Conservation (phyloP, 2,797 vertebrate genomes). For the Philypnodon macrostomus region DNA sequence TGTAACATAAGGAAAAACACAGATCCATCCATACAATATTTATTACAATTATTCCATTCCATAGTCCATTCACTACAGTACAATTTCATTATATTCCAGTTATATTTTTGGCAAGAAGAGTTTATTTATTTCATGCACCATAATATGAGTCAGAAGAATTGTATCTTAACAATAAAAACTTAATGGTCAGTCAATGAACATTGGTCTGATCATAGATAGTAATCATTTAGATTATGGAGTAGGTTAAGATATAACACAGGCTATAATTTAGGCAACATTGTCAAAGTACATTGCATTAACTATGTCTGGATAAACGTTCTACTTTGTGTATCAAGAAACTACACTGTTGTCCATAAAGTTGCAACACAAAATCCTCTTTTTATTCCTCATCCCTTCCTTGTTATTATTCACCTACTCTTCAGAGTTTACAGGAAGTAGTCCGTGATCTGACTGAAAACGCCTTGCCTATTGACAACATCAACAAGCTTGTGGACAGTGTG, state of each 20-base stretch:
- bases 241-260: not conserved
- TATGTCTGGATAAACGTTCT: no score
- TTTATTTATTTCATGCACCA: conserved; percentile 15
- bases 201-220: no score
- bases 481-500: no score
- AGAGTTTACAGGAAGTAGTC: no score
- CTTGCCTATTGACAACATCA: no score
- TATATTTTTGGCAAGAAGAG: conserved; percentile 9
- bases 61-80: conserved; percentile 39
- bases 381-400: no score
- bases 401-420: no score
- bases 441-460: no score
- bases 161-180: not conserved
- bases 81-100: conserved; percentile 17
- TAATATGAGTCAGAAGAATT: not conserved
- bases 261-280: not conserved
- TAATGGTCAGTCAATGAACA: not conserved
- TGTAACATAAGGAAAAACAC: conserved; percentile 27
- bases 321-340: no score
- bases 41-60: conserved; percentile 44
- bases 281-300: no score
- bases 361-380: no score
- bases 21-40: conserved; percentile 36
- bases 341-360: no score
- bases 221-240: not conserved